phyloP scores from a whole-genome alignment of 64 coral and sea anemone species.

The Pocillopora verrucosa region DNA sequence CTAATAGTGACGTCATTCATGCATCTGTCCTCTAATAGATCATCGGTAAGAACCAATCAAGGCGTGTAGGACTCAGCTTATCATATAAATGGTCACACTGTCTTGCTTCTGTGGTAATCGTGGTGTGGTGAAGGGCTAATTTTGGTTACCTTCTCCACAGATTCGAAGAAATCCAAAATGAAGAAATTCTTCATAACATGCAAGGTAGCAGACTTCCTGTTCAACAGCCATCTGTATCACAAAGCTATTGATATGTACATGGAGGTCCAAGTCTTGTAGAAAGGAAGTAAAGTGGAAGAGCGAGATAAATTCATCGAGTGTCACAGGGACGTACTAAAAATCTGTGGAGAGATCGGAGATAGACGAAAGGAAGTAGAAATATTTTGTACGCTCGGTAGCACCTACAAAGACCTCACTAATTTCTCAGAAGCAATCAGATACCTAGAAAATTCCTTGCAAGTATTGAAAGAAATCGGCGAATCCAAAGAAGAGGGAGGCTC shows the following conservation, averaged over 20 bases:
- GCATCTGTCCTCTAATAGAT: no score
- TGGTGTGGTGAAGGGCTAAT: no score
- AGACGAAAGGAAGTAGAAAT: background rate
- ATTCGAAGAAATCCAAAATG: no score
- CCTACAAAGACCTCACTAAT: background rate
- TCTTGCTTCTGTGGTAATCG: no score
- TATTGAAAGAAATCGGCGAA: background rate
- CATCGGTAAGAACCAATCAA: no score
- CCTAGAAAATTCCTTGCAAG: background rate
- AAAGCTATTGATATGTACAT: background rate
- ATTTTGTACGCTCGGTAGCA: background rate
- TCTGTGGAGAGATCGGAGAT: background rate
- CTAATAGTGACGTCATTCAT: no score
- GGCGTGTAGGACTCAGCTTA: no score
- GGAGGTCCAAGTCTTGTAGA: background rate
- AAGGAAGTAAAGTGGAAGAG: background rate
- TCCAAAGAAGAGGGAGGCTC: background rate
- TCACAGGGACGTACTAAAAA: background rate
- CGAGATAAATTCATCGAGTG: conserved; percentile 1
- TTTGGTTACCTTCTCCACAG: no score
- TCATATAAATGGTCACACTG: no score
- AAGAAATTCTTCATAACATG: background rate
- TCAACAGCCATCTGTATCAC: background rate
- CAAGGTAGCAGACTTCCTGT: background rate
- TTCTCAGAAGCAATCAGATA: background rate